Evolutionary conservation across 2,113 vertebrate genomes (phyloP), one percentile per base, ranked within the genome.

Genomic region (Dromaius novaehollandiae): DNA sequence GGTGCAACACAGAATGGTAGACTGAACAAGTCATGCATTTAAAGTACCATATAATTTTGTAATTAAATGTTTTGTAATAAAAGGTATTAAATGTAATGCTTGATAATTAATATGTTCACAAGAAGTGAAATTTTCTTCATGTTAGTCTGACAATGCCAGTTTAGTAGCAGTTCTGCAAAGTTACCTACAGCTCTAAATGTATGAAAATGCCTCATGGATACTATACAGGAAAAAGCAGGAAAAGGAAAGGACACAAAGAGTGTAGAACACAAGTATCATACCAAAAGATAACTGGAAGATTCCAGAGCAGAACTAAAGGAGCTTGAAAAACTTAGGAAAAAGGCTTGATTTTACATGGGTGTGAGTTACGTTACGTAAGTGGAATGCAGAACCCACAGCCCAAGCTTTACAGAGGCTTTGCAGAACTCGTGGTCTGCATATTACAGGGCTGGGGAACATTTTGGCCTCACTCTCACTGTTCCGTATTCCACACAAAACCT

Each of bases 331-430:
- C 25, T 63, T 70, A 2, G 46, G 19, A 58, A 84, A 88, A 60
- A 65, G n/a, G 1, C 7, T 63, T 70, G 55, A 32, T 38, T 81
- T 76, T 81, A 26, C 3, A 30, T 53, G 8, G 83, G 25, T 3
- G 1, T 26, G 38, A 30, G 2, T 66, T 75, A 7, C 4, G 2
- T 66, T 75, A 7, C 4, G 0, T 25, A 55, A 46, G 19, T 76
- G 24, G 3, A 20, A 32, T 38, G 12, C 24, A 70, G 79, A 84
- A 86, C 66, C 46, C 51, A 48, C 40, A 73, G 58, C 9, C 46
- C 46, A 73, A 8, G 30, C 21, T 46, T 65, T 71, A 36, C 40
- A 26, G 14, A 71, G 18, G 10, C 15, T 58, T 79, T 51, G 13
- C 48, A 81, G 46, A 87, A 50, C 22, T 64, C 19, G 19, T 26